Percentiles rank a stretch among this genome's conserved stretches.
Conservation (phyloP, 1,140 invertebrate genomes). For the Paramacrobiotus metropolitanus region DNA sequence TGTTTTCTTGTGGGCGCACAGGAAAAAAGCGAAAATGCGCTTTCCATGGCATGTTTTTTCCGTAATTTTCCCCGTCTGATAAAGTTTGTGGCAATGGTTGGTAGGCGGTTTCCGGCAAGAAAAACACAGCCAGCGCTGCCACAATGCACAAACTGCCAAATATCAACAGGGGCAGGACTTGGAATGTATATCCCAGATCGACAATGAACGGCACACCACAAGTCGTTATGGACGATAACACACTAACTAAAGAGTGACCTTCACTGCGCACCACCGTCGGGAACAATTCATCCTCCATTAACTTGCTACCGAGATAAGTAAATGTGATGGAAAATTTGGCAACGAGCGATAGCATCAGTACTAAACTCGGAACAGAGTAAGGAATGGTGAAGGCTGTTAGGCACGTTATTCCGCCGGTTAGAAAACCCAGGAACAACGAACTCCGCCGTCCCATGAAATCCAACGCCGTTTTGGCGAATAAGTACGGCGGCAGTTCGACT, state of each 20-base stretch:
- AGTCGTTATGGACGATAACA: background rate
- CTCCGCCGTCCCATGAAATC: conserved; percentile 11
- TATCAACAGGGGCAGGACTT: conserved; percentile 29
- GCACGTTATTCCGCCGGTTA: conserved; percentile 12
- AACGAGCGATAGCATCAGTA: background rate
- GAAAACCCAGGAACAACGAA: conserved; percentile 11
- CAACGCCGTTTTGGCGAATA: conserved; percentile 12
- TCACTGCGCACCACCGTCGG: conserved; percentile 16
- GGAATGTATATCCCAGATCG: background rate
- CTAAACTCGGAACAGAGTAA: background rate
- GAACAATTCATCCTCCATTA: conserved; percentile 18
- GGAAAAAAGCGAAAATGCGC: too few species aligned
- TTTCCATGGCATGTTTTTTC: conserved; percentile 21
- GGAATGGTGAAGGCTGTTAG: conserved; percentile 11
- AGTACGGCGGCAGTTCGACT: conserved; percentile 12
- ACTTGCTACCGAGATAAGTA: conserved; percentile 12
- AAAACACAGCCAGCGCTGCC: conserved; percentile 42
- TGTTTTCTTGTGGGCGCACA: too few species aligned
- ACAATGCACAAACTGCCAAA: conserved; percentile 43
- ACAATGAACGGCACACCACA: background rate
- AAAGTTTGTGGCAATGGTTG: conserved; percentile 55
- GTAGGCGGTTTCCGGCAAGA: conserved; percentile 55
- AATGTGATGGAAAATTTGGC: conserved; percentile 6
- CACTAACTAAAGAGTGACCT: background rate
- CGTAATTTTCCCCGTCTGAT: conserved; percentile 57